phyloP scores from a whole-genome alignment of 2,888 invertebrate genomes.

The Pogonocherus hispidulus region DNA sequence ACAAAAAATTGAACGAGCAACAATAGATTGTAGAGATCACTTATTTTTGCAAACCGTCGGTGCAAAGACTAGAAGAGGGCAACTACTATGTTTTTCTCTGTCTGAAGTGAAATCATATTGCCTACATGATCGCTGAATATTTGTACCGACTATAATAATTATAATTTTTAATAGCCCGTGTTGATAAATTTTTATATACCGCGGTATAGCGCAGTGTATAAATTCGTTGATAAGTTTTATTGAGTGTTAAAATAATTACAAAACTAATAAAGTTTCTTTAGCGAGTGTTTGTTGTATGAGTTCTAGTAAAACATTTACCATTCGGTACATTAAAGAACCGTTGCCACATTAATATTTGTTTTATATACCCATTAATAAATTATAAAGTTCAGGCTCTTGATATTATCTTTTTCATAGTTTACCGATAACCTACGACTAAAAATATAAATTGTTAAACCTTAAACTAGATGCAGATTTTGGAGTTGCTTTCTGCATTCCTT shows the following conservation, averaged over 20 bases:
- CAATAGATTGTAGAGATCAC: no score
- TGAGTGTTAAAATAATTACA: conserved; percentile 19
- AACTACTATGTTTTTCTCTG: no score
- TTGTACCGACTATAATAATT: conserved; percentile 1
- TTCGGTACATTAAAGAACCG: conserved; percentile 13
- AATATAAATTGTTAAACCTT: neutral
- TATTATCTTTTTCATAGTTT: neutral
- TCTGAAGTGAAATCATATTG: no score
- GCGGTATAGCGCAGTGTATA: neutral
- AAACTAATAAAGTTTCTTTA: conserved; percentile 14
- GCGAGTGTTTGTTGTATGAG: neutral
- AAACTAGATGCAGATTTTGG: no score
- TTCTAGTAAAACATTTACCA: conserved; percentile 13
- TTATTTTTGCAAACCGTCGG: no score
- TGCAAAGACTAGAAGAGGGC: no score
- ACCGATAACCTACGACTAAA: neutral
- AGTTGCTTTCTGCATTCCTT: no score
- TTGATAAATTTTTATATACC: neutral
- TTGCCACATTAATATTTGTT: conserved; percentile 13
- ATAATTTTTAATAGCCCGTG: conserved; percentile 9
- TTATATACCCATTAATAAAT: conserved; percentile 2
- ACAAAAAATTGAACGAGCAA: no score
- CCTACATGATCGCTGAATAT: no score
- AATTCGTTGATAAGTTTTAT: conserved; percentile 14
- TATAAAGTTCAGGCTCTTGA: neutral